Evolutionary conservation across 2,113 vertebrate genomes (phyloP).

Genomic region (Pluvianellus socialis): DNA sequence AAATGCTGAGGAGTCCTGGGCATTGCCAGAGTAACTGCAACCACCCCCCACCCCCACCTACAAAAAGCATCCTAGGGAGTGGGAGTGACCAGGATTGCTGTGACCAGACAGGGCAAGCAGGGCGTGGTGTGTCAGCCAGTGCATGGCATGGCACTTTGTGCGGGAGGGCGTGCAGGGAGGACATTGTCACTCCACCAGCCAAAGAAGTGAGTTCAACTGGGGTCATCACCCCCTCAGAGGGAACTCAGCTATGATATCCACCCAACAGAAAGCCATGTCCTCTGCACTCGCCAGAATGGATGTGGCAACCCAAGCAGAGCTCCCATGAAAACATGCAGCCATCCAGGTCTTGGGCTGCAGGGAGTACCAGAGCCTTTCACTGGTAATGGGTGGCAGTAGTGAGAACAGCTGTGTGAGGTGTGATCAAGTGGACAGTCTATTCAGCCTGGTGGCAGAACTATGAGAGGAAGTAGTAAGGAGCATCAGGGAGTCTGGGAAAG

Average conservation of each 20-base stretch:
- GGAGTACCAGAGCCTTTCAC: not conserved
- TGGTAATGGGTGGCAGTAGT: not conserved
- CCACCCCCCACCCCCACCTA: not conserved
- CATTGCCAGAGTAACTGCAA: not conserved
- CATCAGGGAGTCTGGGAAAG: not conserved
- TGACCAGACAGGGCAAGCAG: not conserved
- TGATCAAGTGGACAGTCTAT: not conserved
- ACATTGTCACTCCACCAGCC: not conserved
- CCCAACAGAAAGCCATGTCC: not conserved
- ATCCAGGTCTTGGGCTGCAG: not conserved
- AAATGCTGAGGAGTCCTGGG: not conserved
- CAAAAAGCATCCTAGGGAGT: not conserved
- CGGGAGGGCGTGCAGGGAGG: not conserved
- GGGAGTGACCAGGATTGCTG: not conserved
- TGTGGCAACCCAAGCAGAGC: not conserved
- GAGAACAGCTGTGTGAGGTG: not conserved
- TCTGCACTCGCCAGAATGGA: not conserved
- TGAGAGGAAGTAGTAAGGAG: not conserved
- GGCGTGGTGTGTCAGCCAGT: not conserved
- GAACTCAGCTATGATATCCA: not conserved
- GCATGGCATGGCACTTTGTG: not conserved
- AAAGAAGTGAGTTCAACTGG: not conserved
- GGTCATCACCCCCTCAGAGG: not conserved
- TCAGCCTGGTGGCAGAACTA: not conserved
- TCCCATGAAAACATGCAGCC: not conserved